Conservation (phyloP, 2,888 invertebrate species). For the Lepidochrysops patricia region DNA sequence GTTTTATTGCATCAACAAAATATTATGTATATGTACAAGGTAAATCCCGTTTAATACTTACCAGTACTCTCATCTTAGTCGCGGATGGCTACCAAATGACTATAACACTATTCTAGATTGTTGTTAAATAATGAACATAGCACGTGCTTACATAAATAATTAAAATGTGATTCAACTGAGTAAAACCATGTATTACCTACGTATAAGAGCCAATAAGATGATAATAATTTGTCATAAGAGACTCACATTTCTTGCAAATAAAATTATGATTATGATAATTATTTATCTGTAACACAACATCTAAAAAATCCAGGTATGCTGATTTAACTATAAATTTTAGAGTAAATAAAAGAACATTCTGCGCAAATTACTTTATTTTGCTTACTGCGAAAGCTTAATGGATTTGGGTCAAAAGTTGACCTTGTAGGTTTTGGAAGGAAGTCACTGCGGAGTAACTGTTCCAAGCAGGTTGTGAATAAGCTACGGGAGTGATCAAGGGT, state of each 20-base stretch:
- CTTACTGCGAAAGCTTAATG: background rate
- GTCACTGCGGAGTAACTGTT: slow-evolving; percentile 4
- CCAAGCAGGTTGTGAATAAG: slow-evolving; percentile 4
- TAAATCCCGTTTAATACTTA: background rate
- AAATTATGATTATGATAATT: too few species aligned
- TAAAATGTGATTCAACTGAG: background rate
- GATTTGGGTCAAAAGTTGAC: background rate
- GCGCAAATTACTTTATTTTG: slow-evolving; percentile 1
- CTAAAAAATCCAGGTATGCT: too few species aligned
- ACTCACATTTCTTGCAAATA: too few species aligned
- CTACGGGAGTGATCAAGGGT: background rate
- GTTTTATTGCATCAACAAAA: background rate
- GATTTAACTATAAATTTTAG: too few species aligned
- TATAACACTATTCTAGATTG: background rate
- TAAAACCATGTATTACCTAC: background rate
- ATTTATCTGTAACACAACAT: too few species aligned
- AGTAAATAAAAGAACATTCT: background rate
- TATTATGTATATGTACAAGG: background rate
- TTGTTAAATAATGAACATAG: background rate
- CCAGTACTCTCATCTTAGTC: slow-evolving; percentile 11
- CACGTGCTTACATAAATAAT: background rate
- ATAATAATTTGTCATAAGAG: too few species aligned
- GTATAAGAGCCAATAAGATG: background rate
- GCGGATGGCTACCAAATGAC: background rate
- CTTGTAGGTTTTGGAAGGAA: slow-evolving; percentile 5